A percentile compares a stretch with the other conserved stretches of the same genome.
Conservation (phyloP, 2,888 invertebrate genomes). For the Lasioglossum zephyrum region DNA sequence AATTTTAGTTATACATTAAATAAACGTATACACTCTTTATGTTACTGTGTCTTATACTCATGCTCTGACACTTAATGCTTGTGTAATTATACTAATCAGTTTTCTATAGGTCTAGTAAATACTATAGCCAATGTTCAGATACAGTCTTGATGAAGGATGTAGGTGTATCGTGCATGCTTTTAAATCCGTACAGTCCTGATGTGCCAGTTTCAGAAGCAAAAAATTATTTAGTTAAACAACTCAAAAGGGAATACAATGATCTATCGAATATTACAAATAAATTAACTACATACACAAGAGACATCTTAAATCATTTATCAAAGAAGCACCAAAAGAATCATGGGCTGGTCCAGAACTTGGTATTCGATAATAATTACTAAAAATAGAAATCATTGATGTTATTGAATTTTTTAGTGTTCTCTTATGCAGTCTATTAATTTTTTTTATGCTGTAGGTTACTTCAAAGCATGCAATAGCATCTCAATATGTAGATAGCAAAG, state of each 20-base stretch:
- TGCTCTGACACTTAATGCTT: background rate
- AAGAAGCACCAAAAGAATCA: conserved; percentile 51
- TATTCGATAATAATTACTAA: conserved; percentile 23
- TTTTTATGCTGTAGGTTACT: conserved; percentile 33
- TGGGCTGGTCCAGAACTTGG: conserved; percentile 27
- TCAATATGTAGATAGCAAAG: conserved; percentile 47
- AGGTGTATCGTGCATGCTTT: conserved; percentile 70
- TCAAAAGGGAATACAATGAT: conserved; percentile 72
- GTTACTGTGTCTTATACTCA: background rate
- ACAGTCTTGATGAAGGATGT: conserved; percentile 74
- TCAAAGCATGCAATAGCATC: conserved; percentile 47
- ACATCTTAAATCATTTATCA: conserved; percentile 67
- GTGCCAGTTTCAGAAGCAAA: conserved; percentile 50
- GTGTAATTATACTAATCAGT: background rate
- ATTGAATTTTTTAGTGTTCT: background rate
- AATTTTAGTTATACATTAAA: background rate
- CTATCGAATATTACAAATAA: conserved; percentile 71
- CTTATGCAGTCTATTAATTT: conserved; percentile 1
- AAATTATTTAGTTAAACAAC: conserved; percentile 62
- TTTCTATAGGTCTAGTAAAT: conserved; percentile 58
- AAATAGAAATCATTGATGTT: background rate
- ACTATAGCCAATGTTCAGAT: conserved; percentile 52
- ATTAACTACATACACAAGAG: conserved; percentile 71
- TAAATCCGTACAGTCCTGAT: conserved; percentile 35
- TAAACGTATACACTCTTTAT: background rate